phyloP scores from a whole-genome alignment of 2,113 vertebrate genomes.

The Coturnix japonica region DNA sequence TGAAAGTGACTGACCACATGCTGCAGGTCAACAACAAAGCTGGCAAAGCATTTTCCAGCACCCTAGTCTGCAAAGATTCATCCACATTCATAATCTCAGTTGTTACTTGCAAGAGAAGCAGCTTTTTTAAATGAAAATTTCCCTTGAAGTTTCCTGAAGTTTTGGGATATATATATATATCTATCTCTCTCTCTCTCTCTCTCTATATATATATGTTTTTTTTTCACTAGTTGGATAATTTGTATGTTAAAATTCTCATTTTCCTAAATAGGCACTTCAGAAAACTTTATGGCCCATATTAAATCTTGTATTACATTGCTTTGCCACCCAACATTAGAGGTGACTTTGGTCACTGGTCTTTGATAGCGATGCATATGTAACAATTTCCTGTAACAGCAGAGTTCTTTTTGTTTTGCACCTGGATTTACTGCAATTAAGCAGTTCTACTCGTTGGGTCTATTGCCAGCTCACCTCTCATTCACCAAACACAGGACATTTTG shows the following conservation, averaged over 20 bases:
- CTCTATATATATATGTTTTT: no score
- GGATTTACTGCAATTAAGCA: background rate
- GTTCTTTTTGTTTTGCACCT: background rate
- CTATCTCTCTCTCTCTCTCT: no score
- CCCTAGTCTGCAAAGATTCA: background rate
- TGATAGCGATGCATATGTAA: background rate
- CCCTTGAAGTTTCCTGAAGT: background rate
- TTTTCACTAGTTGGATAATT: background rate
- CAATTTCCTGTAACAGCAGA: background rate
- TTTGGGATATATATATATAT: no score
- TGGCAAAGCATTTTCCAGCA: background rate
- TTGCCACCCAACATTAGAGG: background rate
- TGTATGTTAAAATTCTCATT: background rate
- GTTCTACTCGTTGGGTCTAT: background rate
- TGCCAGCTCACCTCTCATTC: background rate
- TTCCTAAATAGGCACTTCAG: background rate
- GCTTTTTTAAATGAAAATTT: background rate
- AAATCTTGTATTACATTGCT: accelerated
- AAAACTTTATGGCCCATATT: background rate
- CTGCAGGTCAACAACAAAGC: background rate
- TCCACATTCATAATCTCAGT: background rate
- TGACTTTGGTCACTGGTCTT: background rate
- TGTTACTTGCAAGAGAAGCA: background rate
- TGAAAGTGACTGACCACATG: background rate
- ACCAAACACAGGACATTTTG: background rate